A percentile compares a stretch with the other conserved stretches of the same genome.
These are phyloP conservation scores for Phataginus tetradactyla DNA, from an alignment of 2,797 vertebrate species.

Conservation along the genomic window DNA sequence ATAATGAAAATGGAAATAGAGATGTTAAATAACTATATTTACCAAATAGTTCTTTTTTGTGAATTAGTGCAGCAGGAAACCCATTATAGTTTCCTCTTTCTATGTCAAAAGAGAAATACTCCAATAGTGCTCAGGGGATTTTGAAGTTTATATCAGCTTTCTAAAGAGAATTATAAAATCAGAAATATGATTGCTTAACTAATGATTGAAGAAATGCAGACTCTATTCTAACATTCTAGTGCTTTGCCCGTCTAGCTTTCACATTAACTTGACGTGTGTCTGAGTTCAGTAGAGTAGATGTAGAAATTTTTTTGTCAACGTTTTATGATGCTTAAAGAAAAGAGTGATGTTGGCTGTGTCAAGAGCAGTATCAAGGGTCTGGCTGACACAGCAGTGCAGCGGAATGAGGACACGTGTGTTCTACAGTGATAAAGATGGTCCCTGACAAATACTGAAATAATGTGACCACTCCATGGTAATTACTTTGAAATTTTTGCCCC, in stretches of 20 bases:
- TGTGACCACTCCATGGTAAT: background rate
- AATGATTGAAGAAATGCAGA: background rate
- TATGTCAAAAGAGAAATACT: constrained; percentile 52
- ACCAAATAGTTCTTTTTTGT: constrained; percentile 36
- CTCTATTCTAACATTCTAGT: background rate
- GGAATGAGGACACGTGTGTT: background rate
- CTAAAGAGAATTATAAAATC: constrained; percentile 49
- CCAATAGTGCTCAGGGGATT: background rate
- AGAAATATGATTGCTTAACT: background rate
- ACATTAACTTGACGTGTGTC: background rate
- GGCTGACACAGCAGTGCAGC: background rate
- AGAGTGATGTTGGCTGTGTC: background rate
- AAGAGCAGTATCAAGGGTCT: background rate
- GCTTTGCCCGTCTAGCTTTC: background rate
- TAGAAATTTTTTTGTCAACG: constrained; percentile 1
- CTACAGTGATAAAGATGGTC: background rate
- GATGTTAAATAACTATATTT: constrained; percentile 41
- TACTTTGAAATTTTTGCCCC: background rate
- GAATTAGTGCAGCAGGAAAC: constrained; percentile 37
- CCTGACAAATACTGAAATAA: background rate
- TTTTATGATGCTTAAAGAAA: constrained; percentile 26
- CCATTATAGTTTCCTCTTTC: constrained; percentile 29
- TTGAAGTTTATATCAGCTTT: background rate
- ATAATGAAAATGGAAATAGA: constrained; percentile 54
- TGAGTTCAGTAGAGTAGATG: background rate